Conservation (phyloP, 2,888 invertebrate species). For the Smittia sp. region DNA sequence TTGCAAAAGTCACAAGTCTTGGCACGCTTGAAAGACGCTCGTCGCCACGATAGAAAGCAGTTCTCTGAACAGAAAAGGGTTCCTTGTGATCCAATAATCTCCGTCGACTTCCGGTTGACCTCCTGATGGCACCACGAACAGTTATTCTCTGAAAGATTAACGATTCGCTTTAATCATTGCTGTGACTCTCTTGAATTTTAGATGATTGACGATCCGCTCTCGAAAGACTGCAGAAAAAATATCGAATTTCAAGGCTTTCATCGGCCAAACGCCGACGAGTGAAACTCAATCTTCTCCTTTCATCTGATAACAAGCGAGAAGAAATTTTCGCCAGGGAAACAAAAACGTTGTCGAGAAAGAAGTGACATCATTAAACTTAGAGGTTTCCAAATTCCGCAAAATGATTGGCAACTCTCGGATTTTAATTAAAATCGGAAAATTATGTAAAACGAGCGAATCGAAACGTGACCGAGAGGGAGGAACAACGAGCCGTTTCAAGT, state of each 20-base stretch:
- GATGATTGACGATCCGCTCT: neutral
- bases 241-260: neutral
- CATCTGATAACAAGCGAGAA: conserved; percentile 10
- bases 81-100: conserved; percentile 55
- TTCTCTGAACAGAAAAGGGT: conserved; percentile 77
- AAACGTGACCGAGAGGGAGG: neutral
- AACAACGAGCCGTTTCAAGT: conserved; percentile 27
- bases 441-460: conserved; percentile 29
- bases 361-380: conserved; percentile 25
- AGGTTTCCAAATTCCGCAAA: neutral
- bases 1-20: conserved; percentile 94
- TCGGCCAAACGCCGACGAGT: neutral
- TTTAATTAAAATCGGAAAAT: conserved; percentile 38
- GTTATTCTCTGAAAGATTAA: conserved; percentile 56
- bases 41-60: conserved; percentile 84
- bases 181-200: neutral
- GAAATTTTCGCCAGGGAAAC: too few species aligned
- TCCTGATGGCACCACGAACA: conserved; percentile 76
- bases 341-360: neutral
- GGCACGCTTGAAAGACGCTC: conserved; percentile 86
- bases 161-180: neutral
- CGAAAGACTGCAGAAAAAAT: neutral
- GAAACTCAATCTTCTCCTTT: conserved; percentile 22
- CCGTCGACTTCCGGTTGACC: conserved; percentile 58
- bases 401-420: conserved; percentile 34